A percentile compares a stretch with the other conserved stretches of the same genome.
These are phyloP conservation scores for Shinisaurus crocodilurus DNA, from an alignment of 2,113 vertebrate species.

Conservation along the genomic window DNA sequence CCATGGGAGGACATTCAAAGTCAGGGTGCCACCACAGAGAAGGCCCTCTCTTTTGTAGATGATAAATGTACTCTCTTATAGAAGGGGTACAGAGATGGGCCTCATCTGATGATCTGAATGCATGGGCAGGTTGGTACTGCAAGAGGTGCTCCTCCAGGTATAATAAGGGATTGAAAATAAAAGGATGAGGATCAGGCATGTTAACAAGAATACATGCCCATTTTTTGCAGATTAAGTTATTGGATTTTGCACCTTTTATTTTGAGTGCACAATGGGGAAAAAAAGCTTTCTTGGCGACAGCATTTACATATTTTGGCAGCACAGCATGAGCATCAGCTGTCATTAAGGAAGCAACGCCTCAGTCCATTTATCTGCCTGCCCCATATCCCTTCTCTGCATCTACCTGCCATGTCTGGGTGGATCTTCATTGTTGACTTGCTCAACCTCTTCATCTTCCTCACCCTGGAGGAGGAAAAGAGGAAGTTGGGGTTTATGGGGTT, in stretches of 20 bases:
- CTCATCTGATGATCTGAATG: too few relatives aligned
- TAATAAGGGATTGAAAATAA: background rate
- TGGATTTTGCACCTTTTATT: background rate
- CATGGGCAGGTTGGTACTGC: too few relatives aligned
- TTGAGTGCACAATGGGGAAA: background rate
- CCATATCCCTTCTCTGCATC: background rate
- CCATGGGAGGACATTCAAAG: too few relatives aligned
- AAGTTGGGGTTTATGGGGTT: background rate
- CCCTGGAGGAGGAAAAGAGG: conserved; percentile 39
- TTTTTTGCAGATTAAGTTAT: background rate
- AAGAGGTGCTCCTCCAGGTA: too few relatives aligned
- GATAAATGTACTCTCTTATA: too few relatives aligned
- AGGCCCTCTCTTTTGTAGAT: too few relatives aligned
- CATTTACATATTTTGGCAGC: background rate
- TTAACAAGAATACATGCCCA: background rate
- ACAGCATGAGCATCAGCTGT: background rate
- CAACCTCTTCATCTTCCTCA: conserved; percentile 60
- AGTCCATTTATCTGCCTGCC: background rate
- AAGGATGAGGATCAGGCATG: background rate
- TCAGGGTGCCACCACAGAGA: too few relatives aligned
- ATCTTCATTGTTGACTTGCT: conserved; percentile 25
- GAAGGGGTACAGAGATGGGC: too few relatives aligned
- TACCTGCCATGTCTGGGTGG: conserved; percentile 53
- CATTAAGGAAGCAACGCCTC: background rate
- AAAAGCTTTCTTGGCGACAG: background rate